A percentile compares a stretch with the other conserved stretches of the same genome.
Evolutionary conservation across 1,140 invertebrate species (phyloP).

Genomic region (Cydia amplana): DNA sequence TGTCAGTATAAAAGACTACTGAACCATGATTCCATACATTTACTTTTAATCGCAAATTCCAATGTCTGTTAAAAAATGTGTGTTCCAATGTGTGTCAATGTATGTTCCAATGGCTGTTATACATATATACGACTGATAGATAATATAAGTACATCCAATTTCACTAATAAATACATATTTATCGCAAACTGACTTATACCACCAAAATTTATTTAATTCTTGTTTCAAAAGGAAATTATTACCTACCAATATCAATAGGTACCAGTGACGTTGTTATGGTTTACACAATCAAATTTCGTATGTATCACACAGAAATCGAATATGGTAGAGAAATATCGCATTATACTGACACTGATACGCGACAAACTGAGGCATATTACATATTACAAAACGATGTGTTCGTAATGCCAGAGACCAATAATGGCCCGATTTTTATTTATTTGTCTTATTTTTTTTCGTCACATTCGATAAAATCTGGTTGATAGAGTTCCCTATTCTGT

Average conservation of each 20-base stretch:
- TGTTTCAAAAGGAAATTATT: background rate
- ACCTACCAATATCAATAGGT: background rate
- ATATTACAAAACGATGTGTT: constrained; percentile 2
- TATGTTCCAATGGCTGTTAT: no score
- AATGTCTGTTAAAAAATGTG: no score
- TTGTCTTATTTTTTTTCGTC: no score
- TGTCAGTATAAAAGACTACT: no score
- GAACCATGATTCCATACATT: no score
- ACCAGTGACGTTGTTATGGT: background rate
- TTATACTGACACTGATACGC: constrained; percentile 9
- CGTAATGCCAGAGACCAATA: background rate
- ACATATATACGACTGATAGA: no score
- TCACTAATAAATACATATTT: no score
- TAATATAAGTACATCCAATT: no score
- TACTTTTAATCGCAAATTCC: no score
- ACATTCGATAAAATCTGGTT: no score
- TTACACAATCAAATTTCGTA: constrained; percentile 28
- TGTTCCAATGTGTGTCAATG: no score
- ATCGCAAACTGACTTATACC: background rate
- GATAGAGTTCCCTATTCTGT: no score
- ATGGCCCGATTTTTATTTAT: background rate
- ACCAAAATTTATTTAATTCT: background rate
- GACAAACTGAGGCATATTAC: constrained; percentile 10
- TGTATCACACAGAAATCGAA: constrained; percentile 3
- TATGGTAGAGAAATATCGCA: constrained; percentile 8